Evolutionary conservation across 2,888 invertebrate species (phyloP).

Genomic region (Plebejus anna): DNA sequence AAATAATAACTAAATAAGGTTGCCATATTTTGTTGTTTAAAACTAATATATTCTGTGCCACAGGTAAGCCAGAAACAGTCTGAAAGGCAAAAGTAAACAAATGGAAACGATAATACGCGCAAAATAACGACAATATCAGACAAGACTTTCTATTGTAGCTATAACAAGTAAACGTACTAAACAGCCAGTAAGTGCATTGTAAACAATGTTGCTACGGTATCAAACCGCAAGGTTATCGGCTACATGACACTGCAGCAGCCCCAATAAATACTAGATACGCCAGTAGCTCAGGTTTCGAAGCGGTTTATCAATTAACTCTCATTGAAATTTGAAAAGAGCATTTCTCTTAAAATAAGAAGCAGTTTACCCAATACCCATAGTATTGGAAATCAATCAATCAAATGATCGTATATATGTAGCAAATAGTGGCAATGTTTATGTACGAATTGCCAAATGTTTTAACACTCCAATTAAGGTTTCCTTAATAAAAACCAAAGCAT

Average conservation of each 20-base stretch:
- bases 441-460: not conserved
- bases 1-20: no score
- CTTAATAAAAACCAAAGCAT: not conserved
- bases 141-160: conserved; percentile 14
- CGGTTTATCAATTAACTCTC: not conserved
- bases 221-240: conserved; percentile 49
- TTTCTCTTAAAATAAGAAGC: not conserved
- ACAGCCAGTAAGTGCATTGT: conserved; percentile 15
- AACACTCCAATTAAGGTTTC: no score
- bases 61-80: no score
- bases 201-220: conserved; percentile 36
- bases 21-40: no score
- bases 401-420: no score
- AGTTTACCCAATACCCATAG: not conserved
- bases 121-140: not conserved
- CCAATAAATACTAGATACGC: conserved; percentile 16
- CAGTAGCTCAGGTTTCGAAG: not conserved
- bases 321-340: not conserved
- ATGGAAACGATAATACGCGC: not conserved
- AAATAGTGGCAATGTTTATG: not conserved
- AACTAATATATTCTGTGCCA: no score
- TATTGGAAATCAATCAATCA: not conserved
- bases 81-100: not conserved
- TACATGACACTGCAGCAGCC: conserved; percentile 42
- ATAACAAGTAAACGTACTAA: conserved; percentile 6